Evolutionary conservation across 2,113 vertebrate genomes (phyloP).

Genomic region (Embiotoca jacksoni): DNA sequence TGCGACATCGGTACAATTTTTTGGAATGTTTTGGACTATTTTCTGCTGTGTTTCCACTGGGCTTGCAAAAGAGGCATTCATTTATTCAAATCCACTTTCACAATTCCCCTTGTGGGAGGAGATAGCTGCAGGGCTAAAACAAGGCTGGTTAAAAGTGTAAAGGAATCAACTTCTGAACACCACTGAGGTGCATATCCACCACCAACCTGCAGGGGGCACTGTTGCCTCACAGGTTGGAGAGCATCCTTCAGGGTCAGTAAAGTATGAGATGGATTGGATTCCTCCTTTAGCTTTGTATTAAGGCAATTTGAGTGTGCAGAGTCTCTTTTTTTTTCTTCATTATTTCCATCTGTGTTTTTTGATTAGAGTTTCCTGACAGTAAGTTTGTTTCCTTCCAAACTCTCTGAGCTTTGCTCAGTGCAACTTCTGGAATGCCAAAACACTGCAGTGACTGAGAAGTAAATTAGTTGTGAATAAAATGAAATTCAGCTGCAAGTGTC

Average conservation of each 20-base stretch:
- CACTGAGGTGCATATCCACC: neutral
- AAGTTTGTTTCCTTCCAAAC: slow-evolving; percentile 50
- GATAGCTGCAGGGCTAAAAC: slow-evolving; percentile 61
- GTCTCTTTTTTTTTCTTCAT: slow-evolving; percentile 7
- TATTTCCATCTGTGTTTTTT: slow-evolving; percentile 30
- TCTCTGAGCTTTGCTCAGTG: slow-evolving; percentile 19
- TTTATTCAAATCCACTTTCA: slow-evolving; percentile 82
- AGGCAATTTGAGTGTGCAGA: slow-evolving; percentile 25
- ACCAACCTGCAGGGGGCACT: slow-evolving; percentile 72
- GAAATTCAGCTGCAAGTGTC: slow-evolving; percentile 44
- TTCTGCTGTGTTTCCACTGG: slow-evolving; percentile 51
- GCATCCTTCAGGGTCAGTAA: neutral
- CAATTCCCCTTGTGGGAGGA: slow-evolving; percentile 69
- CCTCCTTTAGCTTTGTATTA: slow-evolving; percentile 49
- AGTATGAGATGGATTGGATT: slow-evolving; percentile 35
- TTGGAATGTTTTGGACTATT: slow-evolving; percentile 22
- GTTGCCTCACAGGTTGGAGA: slow-evolving; percentile 56
- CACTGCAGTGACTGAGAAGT: slow-evolving; percentile 41
- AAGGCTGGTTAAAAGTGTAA: slow-evolving; percentile 47
- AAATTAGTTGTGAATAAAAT: slow-evolving; percentile 45
- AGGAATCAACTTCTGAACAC: slow-evolving; percentile 28
- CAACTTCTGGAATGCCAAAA: slow-evolving; percentile 59
- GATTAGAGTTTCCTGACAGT: slow-evolving; percentile 51
- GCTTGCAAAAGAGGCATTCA: slow-evolving; percentile 66
- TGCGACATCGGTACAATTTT: slow-evolving; percentile 12